Percentiles rank a stretch among this genome's conserved stretches.
phyloP scores from a whole-genome alignment of 2,888 invertebrate genomes.

The Amblyjoppa proteus region DNA sequence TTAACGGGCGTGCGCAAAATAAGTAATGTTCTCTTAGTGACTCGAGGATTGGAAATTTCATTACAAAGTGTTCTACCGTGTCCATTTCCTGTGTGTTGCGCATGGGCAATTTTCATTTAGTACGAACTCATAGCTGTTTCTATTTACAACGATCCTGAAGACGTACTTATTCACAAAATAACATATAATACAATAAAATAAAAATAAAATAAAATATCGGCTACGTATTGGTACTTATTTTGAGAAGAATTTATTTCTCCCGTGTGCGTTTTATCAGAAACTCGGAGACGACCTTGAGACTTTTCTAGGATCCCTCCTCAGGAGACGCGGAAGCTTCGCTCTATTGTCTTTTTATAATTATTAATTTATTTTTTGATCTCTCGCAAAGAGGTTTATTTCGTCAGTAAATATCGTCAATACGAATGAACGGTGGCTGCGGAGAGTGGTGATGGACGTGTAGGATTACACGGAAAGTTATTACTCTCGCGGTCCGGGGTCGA shows the following conservation, averaged over 20 bases:
- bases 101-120: too few relatives aligned
- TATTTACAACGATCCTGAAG: too few relatives aligned
- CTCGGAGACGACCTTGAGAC: slow-evolving; percentile 10
- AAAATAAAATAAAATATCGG: not conserved
- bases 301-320: slow-evolving; percentile 23
- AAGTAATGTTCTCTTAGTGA: too few relatives aligned
- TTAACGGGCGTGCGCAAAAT: too few relatives aligned
- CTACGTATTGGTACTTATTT: slow-evolving; percentile 36
- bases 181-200: too few relatives aligned
- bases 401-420: slow-evolving; percentile 11
- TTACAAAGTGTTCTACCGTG: too few relatives aligned
- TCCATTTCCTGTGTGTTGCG: too few relatives aligned
- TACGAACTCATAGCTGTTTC: too few relatives aligned
- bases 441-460: slow-evolving; percentile 29
- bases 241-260: slow-evolving; percentile 40
- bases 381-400: slow-evolving; percentile 25
- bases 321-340: not conserved
- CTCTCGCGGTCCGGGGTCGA: slow-evolving; percentile 51
- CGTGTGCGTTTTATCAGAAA: not conserved
- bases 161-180: too few relatives aligned
- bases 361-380: slow-evolving; percentile 7
- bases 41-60: too few relatives aligned
- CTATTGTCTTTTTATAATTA: not conserved
- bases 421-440: slow-evolving; percentile 1
- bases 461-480: slow-evolving; percentile 56